A percentile compares a stretch with the other conserved stretches of the same genome.
Evolutionary conservation across 2,797 vertebrate species (phyloP).

Genomic region (Melanotaenia nigrans): DNA sequence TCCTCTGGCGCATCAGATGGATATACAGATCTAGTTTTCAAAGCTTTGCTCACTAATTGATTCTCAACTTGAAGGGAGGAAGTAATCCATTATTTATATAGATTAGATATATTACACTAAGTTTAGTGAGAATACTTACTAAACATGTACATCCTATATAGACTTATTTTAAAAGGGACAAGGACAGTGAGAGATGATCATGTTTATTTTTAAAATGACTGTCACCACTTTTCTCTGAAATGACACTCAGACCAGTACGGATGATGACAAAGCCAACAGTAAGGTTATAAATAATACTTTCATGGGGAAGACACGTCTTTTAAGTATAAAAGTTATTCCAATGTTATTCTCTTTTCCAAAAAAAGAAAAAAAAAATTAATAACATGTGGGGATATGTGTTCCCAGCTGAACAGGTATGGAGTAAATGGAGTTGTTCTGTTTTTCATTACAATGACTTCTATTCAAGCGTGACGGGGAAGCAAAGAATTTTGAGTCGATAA

Average conservation of each 20-base stretch:
- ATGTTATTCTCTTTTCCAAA: constrained; percentile 4
- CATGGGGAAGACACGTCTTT: constrained; percentile 7
- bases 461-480: constrained; percentile 35
- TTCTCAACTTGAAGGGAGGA: constrained; percentile 44
- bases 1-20: constrained; percentile 49
- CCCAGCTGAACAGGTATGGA: constrained; percentile 52
- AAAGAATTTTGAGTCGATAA: constrained; percentile 57
- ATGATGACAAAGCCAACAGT: constrained; percentile 4
- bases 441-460: constrained; percentile 63
- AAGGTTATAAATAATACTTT: constrained; percentile 2
- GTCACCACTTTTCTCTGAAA: constrained; percentile 7
- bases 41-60: constrained; percentile 56
- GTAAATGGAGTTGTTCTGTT: constrained; percentile 60
- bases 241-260: constrained; percentile 12
- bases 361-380: constrained; percentile 57
- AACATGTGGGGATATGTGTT: constrained; percentile 48
- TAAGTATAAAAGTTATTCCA: constrained; percentile 17
- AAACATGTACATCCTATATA: constrained; percentile 3
- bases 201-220: constrained; percentile 17
- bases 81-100: constrained; percentile 37
- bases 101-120: background rate
- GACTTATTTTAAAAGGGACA: background rate
- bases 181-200: background rate
- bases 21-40: constrained; percentile 48
- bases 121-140: constrained; percentile 3